Conservation (phyloP, 1,140 invertebrate species). For the Drosophila willistoni region DNA sequence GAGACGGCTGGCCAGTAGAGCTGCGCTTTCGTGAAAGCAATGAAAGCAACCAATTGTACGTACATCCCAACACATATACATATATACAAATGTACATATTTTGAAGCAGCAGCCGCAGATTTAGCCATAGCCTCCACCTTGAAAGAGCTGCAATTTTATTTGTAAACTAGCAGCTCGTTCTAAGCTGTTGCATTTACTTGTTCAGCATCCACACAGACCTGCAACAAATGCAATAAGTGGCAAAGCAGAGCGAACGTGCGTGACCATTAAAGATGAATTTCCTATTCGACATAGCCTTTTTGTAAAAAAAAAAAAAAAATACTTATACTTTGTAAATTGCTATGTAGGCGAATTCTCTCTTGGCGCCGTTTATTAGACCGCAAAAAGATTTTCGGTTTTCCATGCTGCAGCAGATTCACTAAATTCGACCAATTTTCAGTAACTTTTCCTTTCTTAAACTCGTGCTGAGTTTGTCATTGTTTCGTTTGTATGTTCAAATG, state of each 20-base stretch:
- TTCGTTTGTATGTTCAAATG: neutral
- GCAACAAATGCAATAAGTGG: slow-evolving; percentile 22
- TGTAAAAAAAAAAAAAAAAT: too few species aligned
- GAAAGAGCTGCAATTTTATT: slow-evolving; percentile 54
- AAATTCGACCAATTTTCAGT: slow-evolving; percentile 47
- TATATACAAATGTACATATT: slow-evolving; percentile 2
- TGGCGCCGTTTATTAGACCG: slow-evolving; percentile 63
- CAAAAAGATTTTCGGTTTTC: slow-evolving; percentile 50
- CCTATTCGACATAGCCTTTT: neutral
- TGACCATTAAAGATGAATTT: slow-evolving; percentile 37
- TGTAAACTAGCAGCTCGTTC: slow-evolving; percentile 61
- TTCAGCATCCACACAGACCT: neutral
- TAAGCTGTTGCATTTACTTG: slow-evolving; percentile 57
- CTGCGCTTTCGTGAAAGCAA: slow-evolving; percentile 77
- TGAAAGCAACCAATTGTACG: slow-evolving; percentile 47
- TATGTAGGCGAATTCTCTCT: too few species aligned
- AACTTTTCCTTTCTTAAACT: slow-evolving; percentile 65
- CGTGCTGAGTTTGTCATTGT: neutral
- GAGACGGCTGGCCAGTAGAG: slow-evolving; percentile 54
- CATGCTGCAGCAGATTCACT: slow-evolving; percentile 61
- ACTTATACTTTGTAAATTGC: too few species aligned
- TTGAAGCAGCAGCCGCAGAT: neutral
- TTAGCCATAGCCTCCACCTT: slow-evolving; percentile 20
- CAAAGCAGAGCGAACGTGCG: slow-evolving; percentile 53
- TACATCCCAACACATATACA: neutral